Evolutionary conservation across 2,797 vertebrate species (phyloP).

Genomic region (Erethizon dorsatum): DNA sequence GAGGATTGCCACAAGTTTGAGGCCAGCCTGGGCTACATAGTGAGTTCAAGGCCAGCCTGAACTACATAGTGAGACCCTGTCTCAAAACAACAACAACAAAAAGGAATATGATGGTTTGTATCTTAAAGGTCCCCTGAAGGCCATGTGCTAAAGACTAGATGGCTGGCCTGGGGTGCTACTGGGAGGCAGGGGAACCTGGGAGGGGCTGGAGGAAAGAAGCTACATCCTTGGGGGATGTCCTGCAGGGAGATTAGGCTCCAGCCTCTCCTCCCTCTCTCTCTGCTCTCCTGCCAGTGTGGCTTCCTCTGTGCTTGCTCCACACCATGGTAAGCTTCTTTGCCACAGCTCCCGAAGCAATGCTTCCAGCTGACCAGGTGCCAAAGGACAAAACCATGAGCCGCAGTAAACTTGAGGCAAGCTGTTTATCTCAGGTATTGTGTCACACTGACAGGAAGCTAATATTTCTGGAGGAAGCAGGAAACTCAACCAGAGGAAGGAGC

Average conservation of each 20-base stretch:
- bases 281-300: background rate
- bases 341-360: background rate
- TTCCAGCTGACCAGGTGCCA: background rate
- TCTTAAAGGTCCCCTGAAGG: background rate
- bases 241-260: background rate
- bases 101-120: background rate
- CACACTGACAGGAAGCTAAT: background rate
- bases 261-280: background rate
- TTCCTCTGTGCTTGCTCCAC: background rate
- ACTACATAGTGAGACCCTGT: background rate
- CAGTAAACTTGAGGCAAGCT: background rate
- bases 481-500: background rate
- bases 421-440: background rate
- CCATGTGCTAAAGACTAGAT: background rate
- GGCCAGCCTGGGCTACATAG: background rate
- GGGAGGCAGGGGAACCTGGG: background rate
- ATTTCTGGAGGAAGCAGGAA: background rate
- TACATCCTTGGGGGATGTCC: background rate
- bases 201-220: background rate
- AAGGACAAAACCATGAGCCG: background rate
- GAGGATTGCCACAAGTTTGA: background rate
- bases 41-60: too few relatives aligned
- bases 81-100: background rate
- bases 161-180: background rate
- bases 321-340: background rate